These are phyloP conservation scores for Pegoplata infirma DNA, from an alignment of 2,888 invertebrate genomes.

Conservation along the genomic window DNA sequence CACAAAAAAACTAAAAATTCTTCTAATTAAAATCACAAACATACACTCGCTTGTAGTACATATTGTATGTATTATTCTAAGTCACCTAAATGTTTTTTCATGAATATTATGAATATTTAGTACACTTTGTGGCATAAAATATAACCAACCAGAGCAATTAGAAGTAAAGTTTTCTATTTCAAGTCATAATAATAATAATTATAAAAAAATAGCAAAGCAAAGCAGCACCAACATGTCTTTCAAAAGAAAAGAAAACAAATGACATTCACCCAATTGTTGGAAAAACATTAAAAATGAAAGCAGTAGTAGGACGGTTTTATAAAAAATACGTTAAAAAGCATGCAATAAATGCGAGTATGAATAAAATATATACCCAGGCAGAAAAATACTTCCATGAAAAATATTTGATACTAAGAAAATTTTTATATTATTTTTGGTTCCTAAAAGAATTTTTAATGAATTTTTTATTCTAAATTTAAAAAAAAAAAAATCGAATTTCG, in stretches of 20 bases:
- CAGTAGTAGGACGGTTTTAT: slow-evolving; percentile 29
- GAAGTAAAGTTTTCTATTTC: slow-evolving; percentile 39
- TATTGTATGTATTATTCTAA: no score
- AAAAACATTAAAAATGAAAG: slow-evolving; percentile 61
- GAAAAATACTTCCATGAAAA: no score
- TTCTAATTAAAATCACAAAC: neutral
- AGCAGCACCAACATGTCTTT: slow-evolving; percentile 16
- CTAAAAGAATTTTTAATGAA: no score
- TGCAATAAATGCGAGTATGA: slow-evolving; percentile 24
- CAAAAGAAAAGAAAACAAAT: slow-evolving; percentile 35
- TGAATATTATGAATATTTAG: slow-evolving; percentile 35
- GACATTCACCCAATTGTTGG: slow-evolving; percentile 61
- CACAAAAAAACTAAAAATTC: neutral
- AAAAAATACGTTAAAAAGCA: slow-evolving; percentile 33
- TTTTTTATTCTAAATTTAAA: no score
- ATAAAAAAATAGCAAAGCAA: no score
- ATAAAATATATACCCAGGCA: no score
- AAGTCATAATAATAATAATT: slow-evolving; percentile 12
- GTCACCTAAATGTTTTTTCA: slow-evolving; percentile 17
- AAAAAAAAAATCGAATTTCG: no score
- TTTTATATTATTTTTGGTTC: no score
- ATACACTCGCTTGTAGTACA: no score
- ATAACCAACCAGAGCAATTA: slow-evolving; percentile 18
- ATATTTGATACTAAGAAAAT: no score
- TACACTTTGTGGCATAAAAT: neutral